A percentile compares a stretch with the other conserved stretches of the same genome.
phyloP scores from a whole-genome alignment of 2,113 vertebrate species.

The Paedocypris sp. region DNA sequence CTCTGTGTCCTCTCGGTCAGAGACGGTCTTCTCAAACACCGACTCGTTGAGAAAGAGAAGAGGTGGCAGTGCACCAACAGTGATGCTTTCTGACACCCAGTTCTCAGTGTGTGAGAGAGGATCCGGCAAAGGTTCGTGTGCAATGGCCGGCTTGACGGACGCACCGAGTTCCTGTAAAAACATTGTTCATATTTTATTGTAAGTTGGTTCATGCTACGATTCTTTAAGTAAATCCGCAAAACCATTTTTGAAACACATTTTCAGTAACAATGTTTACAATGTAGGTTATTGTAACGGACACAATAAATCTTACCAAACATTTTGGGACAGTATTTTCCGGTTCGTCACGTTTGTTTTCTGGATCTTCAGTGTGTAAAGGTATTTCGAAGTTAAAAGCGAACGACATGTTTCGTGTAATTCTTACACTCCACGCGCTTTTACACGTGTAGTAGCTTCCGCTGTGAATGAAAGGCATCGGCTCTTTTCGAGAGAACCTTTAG shows the following conservation, averaged over 20 bases:
- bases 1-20: slow-evolving; percentile 57
- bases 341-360: slow-evolving; percentile 8
- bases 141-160: slow-evolving; percentile 47
- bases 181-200: neutral
- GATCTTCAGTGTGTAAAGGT: slow-evolving; percentile 22
- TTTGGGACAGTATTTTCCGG: neutral
- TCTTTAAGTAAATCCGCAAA: too few relatives aligned
- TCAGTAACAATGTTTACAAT: neutral
- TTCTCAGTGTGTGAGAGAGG: slow-evolving; percentile 40
- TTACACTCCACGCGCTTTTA: neutral
- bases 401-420: slow-evolving; percentile 43
- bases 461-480: too few relatives aligned
- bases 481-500: neutral
- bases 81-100: slow-evolving; percentile 52
- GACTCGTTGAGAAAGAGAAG: slow-evolving; percentile 62
- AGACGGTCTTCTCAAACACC: slow-evolving; percentile 56
- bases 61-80: slow-evolving; percentile 55
- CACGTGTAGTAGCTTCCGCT: slow-evolving; percentile 1
- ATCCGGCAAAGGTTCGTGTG: slow-evolving; percentile 45
- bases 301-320: neutral
- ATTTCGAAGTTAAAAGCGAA: slow-evolving; percentile 66
- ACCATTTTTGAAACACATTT: neutral
- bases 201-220: too few relatives aligned
- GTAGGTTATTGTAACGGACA: neutral
- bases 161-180: slow-evolving; percentile 38